Evolutionary conservation across 2,888 invertebrate species (phyloP), one percentile per base, ranked within the genome.

Genomic region (Pteria penguin): DNA sequence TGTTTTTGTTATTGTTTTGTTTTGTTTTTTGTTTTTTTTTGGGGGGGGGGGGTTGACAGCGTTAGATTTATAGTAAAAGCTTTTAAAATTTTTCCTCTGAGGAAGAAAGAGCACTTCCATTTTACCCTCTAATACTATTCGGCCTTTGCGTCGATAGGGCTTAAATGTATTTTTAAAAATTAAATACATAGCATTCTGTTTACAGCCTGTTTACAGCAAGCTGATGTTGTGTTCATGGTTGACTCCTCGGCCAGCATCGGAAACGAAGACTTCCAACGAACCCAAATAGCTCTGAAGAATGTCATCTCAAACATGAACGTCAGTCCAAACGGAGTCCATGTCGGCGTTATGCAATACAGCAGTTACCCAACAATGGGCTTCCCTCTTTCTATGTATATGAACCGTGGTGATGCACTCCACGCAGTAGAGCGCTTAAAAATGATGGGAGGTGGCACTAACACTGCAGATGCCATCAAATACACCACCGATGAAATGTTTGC

Each of bases 361-460:
- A 82, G 79, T 72, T 82, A 82, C 36, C 83, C 85, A 3, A 78
- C 82, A 14, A 60, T 82, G 14, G 81, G 81, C 26, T 82, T 85
- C 73, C 78, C 82, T 8, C 82, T 85, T 0, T 75, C 60, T 27
- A 75, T 76, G 65, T 81, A 85, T 62, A 67, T 71, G 4, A 82
- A 78, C 72, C 77, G 84, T 18, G 74, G 80, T 69, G 83, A 86
- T 70, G 76, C 83, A 1, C 33, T 85, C 57, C 82, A 81, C 58
- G 85, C 83, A 11, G 72, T 85, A 58, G 83, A 85, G 75, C 72
- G 72, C 24, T 78, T 84, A 70, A 80, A 81, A 24, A 79, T 81
- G 65, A 52, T 83, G 45, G 82, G 83, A 24, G 87, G 87, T 55
- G 85, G 85, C 52, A 87, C 87, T 24, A 86, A 87, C 77, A 87